Percentiles rank a stretch among this genome's conserved stretches.
These are phyloP conservation scores for Rhopalosiphum maidis DNA, from an alignment of 1,140 invertebrate genomes.

Conservation along the genomic window DNA sequence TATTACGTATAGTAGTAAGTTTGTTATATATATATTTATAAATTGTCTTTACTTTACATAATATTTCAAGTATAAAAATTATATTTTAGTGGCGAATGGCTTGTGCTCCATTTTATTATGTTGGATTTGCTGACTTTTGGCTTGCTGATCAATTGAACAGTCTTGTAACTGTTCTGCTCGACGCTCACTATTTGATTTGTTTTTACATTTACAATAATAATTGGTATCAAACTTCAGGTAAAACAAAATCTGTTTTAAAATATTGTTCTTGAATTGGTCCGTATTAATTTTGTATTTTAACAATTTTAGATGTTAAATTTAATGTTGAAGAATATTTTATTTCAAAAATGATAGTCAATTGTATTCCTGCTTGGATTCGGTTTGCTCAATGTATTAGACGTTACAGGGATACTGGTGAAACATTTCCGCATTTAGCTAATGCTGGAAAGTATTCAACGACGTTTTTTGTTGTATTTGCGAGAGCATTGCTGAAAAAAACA, in stretches of 20 bases:
- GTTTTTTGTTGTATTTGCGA: conserved; percentile 77
- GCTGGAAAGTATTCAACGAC: conserved; percentile 85
- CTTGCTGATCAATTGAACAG: conserved; percentile 90
- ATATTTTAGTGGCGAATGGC: conserved; percentile 70
- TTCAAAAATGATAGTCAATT: conserved; percentile 68
- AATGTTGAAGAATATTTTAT: conserved; percentile 50
- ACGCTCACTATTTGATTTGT: conserved; percentile 80
- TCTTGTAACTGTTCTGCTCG: conserved; percentile 76
- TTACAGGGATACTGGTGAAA: conserved; percentile 71
- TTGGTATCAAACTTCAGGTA: conserved; percentile 63
- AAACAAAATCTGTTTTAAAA: neutral
- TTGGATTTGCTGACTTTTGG: conserved; percentile 93
- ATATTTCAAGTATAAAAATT: neutral
- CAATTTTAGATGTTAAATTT: conserved; percentile 50
- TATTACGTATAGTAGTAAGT: conserved; percentile 64
- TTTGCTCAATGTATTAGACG: conserved; percentile 86
- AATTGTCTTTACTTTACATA: neutral
- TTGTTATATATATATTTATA: neutral
- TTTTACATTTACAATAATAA: conserved; percentile 68
- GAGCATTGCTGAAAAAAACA: conserved; percentile 64
- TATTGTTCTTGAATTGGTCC: neutral
- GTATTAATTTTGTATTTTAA: neutral
- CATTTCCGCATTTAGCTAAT: conserved; percentile 78
- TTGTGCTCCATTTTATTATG: conserved; percentile 82
- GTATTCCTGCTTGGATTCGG: conserved; percentile 85